A percentile compares a stretch with the other conserved stretches of the same genome.
These are phyloP conservation scores for Picathartes gymnocephalus DNA, from an alignment of 2,113 vertebrate genomes.

Conservation along the genomic window DNA sequence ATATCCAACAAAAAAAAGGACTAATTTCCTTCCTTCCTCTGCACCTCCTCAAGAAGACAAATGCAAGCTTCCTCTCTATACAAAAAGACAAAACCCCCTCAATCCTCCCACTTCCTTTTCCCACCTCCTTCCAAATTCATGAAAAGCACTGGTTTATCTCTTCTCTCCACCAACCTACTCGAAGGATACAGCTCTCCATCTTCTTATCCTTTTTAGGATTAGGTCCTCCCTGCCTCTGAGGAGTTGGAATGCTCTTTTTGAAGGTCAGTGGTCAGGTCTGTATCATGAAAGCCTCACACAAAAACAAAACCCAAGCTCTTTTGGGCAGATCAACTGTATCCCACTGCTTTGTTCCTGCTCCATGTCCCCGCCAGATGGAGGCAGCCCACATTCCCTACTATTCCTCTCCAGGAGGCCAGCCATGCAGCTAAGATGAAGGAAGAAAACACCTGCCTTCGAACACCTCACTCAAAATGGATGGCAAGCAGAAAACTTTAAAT, in stretches of 20 bases:
- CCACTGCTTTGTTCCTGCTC: background rate
- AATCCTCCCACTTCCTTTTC: background rate
- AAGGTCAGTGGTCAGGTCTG: background rate
- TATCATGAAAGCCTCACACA: background rate
- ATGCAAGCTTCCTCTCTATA: slow-evolving; percentile 1
- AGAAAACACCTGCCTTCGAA: background rate
- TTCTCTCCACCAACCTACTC: background rate
- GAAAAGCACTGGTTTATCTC: background rate
- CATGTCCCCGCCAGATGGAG: background rate
- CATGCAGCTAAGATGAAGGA: background rate
- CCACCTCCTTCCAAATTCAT: background rate
- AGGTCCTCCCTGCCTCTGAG: background rate
- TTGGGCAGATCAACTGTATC: background rate
- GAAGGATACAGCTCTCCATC: background rate
- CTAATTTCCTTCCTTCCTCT: background rate
- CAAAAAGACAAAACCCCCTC: background rate
- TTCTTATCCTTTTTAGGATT: background rate
- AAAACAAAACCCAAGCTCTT: background rate
- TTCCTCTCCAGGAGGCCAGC: background rate
- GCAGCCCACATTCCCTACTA: background rate
- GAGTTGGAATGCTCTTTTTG: background rate
- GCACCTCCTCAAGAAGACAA: slow-evolving; percentile 18
- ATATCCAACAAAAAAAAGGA: background rate
- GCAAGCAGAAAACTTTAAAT: background rate
- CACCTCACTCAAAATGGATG: background rate